These are phyloP conservation scores for Ariolimax columbianus DNA, from an alignment of 2,888 invertebrate genomes.

Conservation along the genomic window DNA sequence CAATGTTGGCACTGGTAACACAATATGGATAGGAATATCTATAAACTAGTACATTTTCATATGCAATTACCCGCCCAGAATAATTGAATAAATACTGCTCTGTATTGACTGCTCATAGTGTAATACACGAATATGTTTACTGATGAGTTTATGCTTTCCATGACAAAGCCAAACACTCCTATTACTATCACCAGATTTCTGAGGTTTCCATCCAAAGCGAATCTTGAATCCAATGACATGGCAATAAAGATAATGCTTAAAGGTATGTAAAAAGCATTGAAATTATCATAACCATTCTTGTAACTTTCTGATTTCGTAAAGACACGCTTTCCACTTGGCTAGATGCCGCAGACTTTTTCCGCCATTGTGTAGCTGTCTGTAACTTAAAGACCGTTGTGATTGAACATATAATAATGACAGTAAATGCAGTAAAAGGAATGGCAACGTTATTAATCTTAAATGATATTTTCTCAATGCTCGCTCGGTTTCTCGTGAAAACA, in stretches of 20 bases:
- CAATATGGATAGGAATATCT: too few relatives aligned
- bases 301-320: background rate
- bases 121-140: slow-evolving; percentile 9
- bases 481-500: background rate
- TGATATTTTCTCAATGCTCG: background rate
- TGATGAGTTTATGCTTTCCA: background rate
- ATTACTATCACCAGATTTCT: background rate
- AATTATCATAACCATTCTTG: slow-evolving; percentile 12
- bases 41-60: too few relatives aligned
- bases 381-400: background rate
- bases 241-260: background rate
- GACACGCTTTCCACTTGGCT: background rate
- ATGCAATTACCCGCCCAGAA: too few relatives aligned
- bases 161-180: background rate
- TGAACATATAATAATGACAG: slow-evolving; percentile 4
- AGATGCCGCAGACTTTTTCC: background rate
- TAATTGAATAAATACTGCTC: background rate
- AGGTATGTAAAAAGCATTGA: slow-evolving; percentile 26
- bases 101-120: background rate
- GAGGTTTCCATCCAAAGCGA: background rate
- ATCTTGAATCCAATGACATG: slow-evolving; percentile 1
- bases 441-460: background rate
- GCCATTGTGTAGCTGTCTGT: slow-evolving; percentile 15
- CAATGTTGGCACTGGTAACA: too few relatives aligned
- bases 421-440: slow-evolving; percentile 5